A percentile compares a stretch with the other conserved stretches of the same genome.
Conservation (phyloP, 1,140 invertebrate genomes). For the Dendroctonus valens region DNA sequence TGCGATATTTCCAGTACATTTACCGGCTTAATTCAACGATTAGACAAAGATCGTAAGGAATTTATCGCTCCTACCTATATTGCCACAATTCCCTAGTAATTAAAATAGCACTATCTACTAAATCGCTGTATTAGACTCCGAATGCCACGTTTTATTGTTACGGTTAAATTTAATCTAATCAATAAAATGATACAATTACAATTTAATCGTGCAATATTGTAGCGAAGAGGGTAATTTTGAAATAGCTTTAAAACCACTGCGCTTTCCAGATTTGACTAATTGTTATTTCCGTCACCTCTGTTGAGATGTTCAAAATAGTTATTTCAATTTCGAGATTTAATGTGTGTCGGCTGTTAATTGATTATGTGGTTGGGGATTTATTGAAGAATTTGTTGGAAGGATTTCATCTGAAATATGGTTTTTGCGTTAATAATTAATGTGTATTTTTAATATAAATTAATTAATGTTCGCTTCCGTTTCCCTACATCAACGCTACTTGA, state of each 20-base stretch:
- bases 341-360: too few species aligned
- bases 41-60: conserved; percentile 18
- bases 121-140: conserved; percentile 21
- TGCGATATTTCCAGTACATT: conserved; percentile 26
- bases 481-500: too few species aligned
- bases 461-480: too few species aligned
- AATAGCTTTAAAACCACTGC: conserved; percentile 9
- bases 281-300: conserved; percentile 6
- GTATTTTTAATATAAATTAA: too few species aligned
- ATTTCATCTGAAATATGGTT: neutral
- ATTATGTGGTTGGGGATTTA: too few species aligned
- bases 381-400: neutral
- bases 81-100: conserved; percentile 13
- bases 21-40: conserved; percentile 20
- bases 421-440: too few species aligned
- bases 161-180: conserved; percentile 29
- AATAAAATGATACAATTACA: conserved; percentile 22
- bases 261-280: conserved; percentile 14
- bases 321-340: neutral
- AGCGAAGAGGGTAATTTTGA: conserved; percentile 11
- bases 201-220: conserved; percentile 26
- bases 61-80: conserved; percentile 15
- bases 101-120: conserved; percentile 24
- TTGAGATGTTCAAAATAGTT: neutral
- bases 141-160: conserved; percentile 19